Evolutionary conservation across 2,113 vertebrate species (phyloP).

Genomic region (Lonchura striata): DNA sequence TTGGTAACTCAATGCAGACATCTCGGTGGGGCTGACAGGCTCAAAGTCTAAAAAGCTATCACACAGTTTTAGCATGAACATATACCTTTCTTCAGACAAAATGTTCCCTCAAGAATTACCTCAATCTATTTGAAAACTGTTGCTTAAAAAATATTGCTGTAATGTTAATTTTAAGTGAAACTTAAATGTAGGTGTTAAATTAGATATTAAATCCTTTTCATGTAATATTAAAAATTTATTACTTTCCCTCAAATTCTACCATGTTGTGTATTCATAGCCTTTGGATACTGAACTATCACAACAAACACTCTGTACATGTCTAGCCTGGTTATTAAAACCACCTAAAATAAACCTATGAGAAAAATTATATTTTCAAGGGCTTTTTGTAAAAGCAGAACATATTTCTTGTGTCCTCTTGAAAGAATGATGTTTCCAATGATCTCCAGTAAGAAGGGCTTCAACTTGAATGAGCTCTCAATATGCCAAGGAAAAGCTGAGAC

Average conservation of each 20-base stretch:
- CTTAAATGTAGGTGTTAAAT: not conserved
- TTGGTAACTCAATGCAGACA: not conserved
- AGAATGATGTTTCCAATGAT: not conserved
- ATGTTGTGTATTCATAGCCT: not conserved
- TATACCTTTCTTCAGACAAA: not conserved
- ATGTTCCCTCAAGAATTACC: not conserved
- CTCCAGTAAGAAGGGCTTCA: not conserved
- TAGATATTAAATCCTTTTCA: not conserved
- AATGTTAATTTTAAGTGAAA: not conserved
- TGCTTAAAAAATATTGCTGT: not conserved
- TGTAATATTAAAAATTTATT: not conserved
- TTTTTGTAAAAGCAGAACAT: not conserved
- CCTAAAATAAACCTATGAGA: not conserved
- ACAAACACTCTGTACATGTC: accelerated
- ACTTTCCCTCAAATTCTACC: not conserved
- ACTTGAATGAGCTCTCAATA: not conserved
- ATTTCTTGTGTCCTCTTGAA: not conserved
- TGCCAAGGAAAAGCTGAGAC: not conserved
- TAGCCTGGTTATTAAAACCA: not conserved
- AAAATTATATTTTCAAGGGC: not conserved
- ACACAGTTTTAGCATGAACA: not conserved
- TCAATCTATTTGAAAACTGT: not conserved
- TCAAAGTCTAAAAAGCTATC: not conserved
- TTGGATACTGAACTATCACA: not conserved
- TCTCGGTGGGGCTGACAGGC: not conserved